Evolutionary conservation across 2,797 vertebrate genomes (phyloP).

Genomic region (Buceros bicornis): DNA sequence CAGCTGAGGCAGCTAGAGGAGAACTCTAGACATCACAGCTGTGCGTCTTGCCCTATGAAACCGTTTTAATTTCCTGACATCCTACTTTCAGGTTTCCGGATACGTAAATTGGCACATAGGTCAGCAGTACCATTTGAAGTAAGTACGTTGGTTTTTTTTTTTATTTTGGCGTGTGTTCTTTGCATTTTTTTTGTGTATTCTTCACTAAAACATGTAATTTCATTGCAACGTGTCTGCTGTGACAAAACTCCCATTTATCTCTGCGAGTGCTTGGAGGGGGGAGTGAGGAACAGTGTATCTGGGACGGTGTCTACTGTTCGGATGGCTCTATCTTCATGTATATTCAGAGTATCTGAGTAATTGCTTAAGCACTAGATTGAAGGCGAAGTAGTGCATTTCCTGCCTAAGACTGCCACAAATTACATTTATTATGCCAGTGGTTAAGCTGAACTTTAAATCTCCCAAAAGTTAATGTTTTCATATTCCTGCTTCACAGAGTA

Average conservation of each 20-base stretch:
- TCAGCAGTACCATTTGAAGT: not conserved
- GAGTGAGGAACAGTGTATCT: not conserved
- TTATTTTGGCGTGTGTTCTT: not conserved
- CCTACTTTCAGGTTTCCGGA: not conserved
- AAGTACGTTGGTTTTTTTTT: not conserved
- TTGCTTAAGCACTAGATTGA: not conserved
- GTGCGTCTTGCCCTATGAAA: not conserved
- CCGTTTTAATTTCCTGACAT: not conserved
- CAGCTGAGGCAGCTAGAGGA: not conserved
- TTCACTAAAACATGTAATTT: not conserved
- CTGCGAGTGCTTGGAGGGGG: not conserved
- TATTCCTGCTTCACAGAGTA: not conserved
- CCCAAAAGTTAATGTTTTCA: not conserved
- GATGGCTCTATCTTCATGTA: not conserved
- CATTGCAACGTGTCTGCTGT: not conserved
- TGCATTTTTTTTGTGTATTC: not conserved
- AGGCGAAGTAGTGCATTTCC: not conserved
- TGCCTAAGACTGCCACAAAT: not conserved
- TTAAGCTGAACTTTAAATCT: not conserved
- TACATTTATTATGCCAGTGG: not conserved
- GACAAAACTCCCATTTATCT: not conserved
- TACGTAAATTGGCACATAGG: rapidly evolving
- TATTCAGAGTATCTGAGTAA: not conserved
- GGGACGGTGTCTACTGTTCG: not conserved
- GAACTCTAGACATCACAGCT: not conserved